Evolutionary conservation across 2,113 vertebrate species (phyloP).

Genomic region (Fulica atra): DNA sequence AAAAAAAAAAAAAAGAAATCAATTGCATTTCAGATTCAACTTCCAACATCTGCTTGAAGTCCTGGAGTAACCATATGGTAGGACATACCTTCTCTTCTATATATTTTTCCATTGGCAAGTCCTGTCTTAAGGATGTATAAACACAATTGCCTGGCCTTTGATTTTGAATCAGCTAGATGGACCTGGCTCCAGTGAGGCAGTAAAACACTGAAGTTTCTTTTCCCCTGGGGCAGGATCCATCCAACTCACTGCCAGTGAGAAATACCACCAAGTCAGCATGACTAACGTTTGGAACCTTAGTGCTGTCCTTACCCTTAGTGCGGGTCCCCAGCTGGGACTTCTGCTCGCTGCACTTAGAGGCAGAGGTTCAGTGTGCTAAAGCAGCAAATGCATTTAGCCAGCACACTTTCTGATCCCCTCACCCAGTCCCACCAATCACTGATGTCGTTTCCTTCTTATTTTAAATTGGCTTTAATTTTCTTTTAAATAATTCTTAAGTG

Average conservation of each 20-base stretch:
- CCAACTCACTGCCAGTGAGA: background rate
- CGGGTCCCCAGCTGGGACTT: background rate
- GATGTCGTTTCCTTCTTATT: background rate
- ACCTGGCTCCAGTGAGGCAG: slow-evolving; percentile 25
- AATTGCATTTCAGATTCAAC: background rate
- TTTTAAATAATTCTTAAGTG: slow-evolving; percentile 59
- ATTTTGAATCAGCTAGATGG: background rate
- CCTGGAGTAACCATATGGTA: background rate
- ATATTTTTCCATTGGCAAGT: background rate
- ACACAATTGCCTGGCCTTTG: background rate
- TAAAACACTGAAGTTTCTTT: slow-evolving; percentile 18
- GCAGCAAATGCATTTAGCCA: background rate
- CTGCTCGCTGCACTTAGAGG: background rate
- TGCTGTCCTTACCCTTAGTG: background rate
- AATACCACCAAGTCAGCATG: background rate
- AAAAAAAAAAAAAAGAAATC: background rate
- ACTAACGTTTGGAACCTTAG: background rate
- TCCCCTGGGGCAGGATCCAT: background rate
- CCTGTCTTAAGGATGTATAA: background rate
- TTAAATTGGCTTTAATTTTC: slow-evolving; percentile 20
- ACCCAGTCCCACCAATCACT: background rate
- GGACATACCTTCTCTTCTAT: background rate
- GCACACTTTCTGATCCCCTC: background rate
- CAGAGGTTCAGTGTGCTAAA: background rate
- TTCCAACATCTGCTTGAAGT: background rate